phyloP scores from a whole-genome alignment of 2,888 invertebrate species.

The Drosophila mayaguana region DNA sequence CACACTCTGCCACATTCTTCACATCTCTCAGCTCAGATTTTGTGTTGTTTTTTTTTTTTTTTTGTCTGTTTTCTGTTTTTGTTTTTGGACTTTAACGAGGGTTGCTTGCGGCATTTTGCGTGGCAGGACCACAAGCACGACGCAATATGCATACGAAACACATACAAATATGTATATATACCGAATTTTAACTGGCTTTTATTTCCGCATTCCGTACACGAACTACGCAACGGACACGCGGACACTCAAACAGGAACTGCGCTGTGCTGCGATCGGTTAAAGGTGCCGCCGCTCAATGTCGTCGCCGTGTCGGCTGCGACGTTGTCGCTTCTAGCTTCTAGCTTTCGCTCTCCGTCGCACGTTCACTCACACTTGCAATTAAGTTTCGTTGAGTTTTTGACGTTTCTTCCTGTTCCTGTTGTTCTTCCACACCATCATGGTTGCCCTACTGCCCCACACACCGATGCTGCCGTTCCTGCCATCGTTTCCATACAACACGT shows the following conservation, averaged over 20 bases:
- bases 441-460: slow-evolving; percentile 77
- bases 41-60: slow-evolving; percentile 27
- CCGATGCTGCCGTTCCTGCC: slow-evolving; percentile 33
- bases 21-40: slow-evolving; percentile 37
- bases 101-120: slow-evolving; percentile 46
- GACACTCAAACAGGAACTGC: slow-evolving; percentile 30
- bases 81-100: slow-evolving; percentile 39
- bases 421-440: slow-evolving; percentile 52
- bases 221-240: slow-evolving; percentile 27
- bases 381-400: slow-evolving; percentile 71
- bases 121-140: slow-evolving; percentile 44
- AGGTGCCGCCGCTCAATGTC: slow-evolving; percentile 82
- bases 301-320: slow-evolving; percentile 50
- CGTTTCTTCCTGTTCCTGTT: slow-evolving; percentile 73
- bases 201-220: slow-evolving; percentile 26
- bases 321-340: slow-evolving; percentile 57
- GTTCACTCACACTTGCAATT: slow-evolving; percentile 22
- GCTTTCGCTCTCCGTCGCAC: slow-evolving; percentile 36
- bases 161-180: slow-evolving; percentile 3
- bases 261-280: slow-evolving; percentile 79
- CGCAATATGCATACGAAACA: slow-evolving; percentile 28
- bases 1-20: slow-evolving; percentile 60
- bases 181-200: slow-evolving; percentile 29
- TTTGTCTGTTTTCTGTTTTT: slow-evolving; percentile 24
- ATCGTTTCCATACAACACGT: slow-evolving; percentile 27